Conservation (phyloP, 53 echinoderm and acorn worm genomes). For the Holothuria scabra region DNA sequence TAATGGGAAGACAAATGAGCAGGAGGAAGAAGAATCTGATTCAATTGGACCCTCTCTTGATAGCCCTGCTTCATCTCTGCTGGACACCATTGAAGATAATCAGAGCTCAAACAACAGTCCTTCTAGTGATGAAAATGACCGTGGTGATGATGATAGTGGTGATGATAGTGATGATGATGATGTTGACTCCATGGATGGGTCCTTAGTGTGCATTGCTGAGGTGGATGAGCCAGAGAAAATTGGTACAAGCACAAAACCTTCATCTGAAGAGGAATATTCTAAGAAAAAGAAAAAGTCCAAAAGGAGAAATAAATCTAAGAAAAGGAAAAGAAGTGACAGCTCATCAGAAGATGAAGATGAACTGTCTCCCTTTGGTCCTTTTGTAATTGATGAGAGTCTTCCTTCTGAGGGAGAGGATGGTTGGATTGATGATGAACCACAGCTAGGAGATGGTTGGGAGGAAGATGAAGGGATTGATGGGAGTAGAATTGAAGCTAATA, state of each 20-base stretch:
- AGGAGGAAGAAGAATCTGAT: neutral
- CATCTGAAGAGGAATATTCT: neutral
- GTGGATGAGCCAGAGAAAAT: too few relatives aligned
- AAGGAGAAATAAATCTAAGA: constrained; percentile 20
- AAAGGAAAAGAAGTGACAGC: constrained; percentile 2
- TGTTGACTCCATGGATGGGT: neutral
- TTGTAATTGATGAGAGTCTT: constrained; percentile 7
- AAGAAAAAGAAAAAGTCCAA: constrained; percentile 21
- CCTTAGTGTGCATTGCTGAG: neutral
- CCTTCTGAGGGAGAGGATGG: constrained; percentile 41
- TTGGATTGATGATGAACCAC: constrained; percentile 44
- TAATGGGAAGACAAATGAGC: neutral
- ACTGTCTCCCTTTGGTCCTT: neutral
- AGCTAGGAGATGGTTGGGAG: constrained; percentile 26
- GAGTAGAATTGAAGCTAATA: neutral
- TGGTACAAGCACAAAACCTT: neutral
- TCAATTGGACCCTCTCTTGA: neutral
- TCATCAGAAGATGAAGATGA: neutral
- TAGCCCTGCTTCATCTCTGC: neutral
- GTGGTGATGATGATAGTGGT: neutral
- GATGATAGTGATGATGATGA: neutral
- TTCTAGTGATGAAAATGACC: neutral
- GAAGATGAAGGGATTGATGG: constrained; percentile 38
- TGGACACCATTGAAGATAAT: constrained; percentile 37
- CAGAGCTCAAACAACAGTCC: constrained; percentile 11